Evolutionary conservation across 2,888 invertebrate species (phyloP), one percentile per base, ranked within the genome.

Genomic region (Ethmia dodecea): DNA sequence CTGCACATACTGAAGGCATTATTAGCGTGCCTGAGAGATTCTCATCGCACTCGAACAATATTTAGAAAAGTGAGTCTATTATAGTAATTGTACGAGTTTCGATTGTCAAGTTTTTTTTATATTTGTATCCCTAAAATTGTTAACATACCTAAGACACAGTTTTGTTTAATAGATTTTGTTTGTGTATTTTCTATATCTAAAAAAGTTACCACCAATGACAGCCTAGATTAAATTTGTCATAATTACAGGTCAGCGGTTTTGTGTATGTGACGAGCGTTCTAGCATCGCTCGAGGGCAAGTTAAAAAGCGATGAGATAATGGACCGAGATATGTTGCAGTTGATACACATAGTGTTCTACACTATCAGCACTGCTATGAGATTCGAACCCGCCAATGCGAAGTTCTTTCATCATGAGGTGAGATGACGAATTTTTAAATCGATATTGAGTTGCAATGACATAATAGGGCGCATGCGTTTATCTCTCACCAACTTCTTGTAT

Each of bases 311-410:
- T 0, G 72, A 72, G 31, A 55, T 73, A 1, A 72, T 80, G 55
- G 79, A 81, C 29, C 76, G 72, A 31, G 94, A 95, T 59, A 88
- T 94, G 52, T 79, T 97, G 35, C 89, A 92, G 31, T 77, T 98
- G 36, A 84, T 98, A 38, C 93, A 94, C 61, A 92, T 95, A 36
- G 96, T 98, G 6, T 98, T 98, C 77, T 95, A 96, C 64, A 97
- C 97, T 0, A 91, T 99, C 49, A 95, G 96, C 41, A 96, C 98
- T 0, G 98, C 98, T 1, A 99, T 99, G 99, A 89, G 99, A 52
- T 99, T 98, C 69, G 99, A 99, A 74, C 99, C 99, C 1, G 98
- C 98, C 0, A 99, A 99, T 75, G 99, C 99, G 0, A 97, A 97
- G 72, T 97, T 97, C 86, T 99, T 99, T 86, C 93, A 97, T 64